Evolutionary conservation across 2,888 invertebrate genomes (phyloP).

Genomic region (Gymnocheta viridis): DNA sequence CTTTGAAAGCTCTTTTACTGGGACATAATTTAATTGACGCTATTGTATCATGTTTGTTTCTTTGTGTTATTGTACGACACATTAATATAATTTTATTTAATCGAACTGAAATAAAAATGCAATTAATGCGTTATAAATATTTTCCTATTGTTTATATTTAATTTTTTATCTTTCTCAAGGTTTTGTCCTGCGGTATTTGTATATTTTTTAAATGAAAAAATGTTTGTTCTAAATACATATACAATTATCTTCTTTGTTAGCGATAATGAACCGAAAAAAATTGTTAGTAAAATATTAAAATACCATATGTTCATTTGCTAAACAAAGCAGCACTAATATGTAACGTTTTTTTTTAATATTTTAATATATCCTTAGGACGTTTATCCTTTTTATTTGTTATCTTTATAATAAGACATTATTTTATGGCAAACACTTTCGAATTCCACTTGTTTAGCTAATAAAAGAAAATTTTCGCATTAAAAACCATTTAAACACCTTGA

Average conservation of each 20-base stretch:
- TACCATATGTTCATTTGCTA: background rate
- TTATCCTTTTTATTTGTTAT: background rate
- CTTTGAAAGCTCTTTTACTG: too few species aligned
- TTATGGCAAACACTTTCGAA: background rate
- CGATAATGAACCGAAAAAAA: background rate
- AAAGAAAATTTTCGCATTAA: background rate
- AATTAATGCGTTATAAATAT: too few species aligned
- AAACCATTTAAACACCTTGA: background rate
- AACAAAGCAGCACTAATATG: background rate
- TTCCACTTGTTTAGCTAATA: background rate
- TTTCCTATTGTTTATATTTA: background rate
- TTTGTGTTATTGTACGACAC: too few species aligned
- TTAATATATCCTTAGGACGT: constrained; percentile 25
- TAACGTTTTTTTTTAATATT: background rate
- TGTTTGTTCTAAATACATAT: background rate
- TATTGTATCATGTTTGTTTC: too few species aligned
- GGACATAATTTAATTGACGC: too few species aligned
- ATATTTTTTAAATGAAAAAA: constrained; percentile 15
- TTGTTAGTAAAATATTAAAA: background rate
- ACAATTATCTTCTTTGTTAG: background rate
- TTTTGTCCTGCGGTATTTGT: constrained; percentile 20
- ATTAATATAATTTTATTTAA: too few species aligned
- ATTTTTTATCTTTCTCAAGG: constrained; percentile 18
- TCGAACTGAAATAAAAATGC: too few species aligned
- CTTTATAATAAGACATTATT: background rate